Evolutionary conservation across 2,888 invertebrate genomes (phyloP).

Genomic region (Drosophila algonquin): DNA sequence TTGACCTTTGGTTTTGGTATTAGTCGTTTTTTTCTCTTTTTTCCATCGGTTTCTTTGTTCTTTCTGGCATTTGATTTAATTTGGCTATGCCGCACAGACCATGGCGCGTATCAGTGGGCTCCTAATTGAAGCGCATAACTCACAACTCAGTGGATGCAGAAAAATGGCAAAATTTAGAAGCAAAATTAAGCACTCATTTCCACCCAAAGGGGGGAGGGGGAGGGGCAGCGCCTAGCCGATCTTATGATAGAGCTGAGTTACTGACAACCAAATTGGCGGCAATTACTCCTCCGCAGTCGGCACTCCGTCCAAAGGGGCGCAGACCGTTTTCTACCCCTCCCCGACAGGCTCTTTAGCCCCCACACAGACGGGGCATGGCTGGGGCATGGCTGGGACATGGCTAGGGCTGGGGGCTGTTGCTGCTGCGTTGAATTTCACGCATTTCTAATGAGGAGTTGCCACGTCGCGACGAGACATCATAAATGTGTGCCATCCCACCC

Average conservation of each 20-base stretch:
- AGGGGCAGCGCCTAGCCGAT: not conserved
- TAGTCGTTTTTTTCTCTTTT: not conserved
- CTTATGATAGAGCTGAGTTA: constrained; percentile 17
- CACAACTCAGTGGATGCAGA: constrained; percentile 57
- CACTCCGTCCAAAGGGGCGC: not conserved
- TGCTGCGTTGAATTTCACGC: constrained; percentile 59
- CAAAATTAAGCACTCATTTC: constrained; percentile 15
- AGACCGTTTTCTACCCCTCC: not conserved
- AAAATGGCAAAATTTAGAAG: constrained; percentile 41
- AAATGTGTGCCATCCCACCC: constrained; percentile 50
- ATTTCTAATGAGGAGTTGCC: constrained; percentile 61
- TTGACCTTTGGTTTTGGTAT: constrained; percentile 13
- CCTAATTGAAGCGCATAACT: constrained; percentile 60
- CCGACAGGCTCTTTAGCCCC: not conserved
- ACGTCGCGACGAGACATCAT: constrained; percentile 49
- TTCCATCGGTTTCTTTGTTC: constrained; percentile 8
- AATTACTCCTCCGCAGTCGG: constrained; percentile 26
- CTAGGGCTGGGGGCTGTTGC: not conserved
- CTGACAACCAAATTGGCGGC: constrained; percentile 35
- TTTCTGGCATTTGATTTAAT: constrained; percentile 65
- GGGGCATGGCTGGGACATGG: not conserved
- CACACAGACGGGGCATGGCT: not conserved
- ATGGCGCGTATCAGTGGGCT: constrained; percentile 40
- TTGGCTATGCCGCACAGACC: constrained; percentile 49
- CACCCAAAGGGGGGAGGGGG: not conserved